These are phyloP conservation scores for Eulemur coronatus DNA, from an alignment of 2,797 vertebrate species.

Conservation along the genomic window DNA sequence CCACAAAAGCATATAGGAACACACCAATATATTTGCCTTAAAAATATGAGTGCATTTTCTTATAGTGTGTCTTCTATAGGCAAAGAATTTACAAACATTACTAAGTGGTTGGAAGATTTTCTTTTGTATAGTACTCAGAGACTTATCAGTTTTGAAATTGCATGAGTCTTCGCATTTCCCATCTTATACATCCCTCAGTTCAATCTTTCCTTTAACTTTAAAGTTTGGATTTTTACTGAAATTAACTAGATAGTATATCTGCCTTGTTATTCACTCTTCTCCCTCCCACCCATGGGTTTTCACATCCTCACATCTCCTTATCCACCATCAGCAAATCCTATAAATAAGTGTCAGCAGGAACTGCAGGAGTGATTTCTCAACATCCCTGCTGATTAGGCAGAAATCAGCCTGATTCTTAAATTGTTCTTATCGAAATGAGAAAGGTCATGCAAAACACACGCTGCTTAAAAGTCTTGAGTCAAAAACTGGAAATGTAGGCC, in stretches of 20 bases:
- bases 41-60: neutral
- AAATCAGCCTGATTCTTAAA: constrained; percentile 67
- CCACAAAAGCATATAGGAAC: neutral
- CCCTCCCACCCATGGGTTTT: constrained; percentile 1
- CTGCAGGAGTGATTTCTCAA: constrained; percentile 63
- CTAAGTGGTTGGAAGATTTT: neutral
- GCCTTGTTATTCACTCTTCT: constrained; percentile 40
- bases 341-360: constrained; percentile 72
- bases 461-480: constrained; percentile 7
- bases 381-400: constrained; percentile 63
- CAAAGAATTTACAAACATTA: neutral
- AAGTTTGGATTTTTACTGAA: constrained; percentile 39
- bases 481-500: constrained; percentile 40
- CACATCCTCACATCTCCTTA: constrained; percentile 48
- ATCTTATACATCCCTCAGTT: neutral
- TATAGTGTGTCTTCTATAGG: neutral
- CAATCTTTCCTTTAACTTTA: constrained; percentile 25
- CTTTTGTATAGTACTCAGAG: neutral
- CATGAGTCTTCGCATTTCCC: neutral
- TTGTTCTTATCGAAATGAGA: constrained; percentile 65
- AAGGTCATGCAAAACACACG: constrained; percentile 64
- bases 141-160: neutral
- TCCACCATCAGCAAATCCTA: constrained; percentile 63
- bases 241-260: constrained; percentile 45
- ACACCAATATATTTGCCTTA: neutral